Percentiles rank a stretch among this genome's conserved stretches.
Conservation (phyloP, 2,888 invertebrate genomes). For the Volucella inanis region DNA sequence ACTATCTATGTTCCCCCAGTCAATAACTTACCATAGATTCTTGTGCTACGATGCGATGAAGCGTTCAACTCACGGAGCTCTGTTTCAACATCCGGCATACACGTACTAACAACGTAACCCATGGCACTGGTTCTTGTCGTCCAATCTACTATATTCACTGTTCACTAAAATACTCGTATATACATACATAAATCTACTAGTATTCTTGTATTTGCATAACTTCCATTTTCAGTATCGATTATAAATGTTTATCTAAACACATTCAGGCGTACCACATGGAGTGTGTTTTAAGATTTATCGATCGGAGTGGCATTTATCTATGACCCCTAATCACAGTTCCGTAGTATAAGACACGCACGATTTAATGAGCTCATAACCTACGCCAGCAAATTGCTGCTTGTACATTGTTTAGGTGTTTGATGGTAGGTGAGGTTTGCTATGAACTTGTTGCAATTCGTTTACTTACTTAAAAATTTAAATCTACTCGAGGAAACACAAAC, state of each 20-base stretch:
- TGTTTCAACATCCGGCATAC: slow-evolving; percentile 87
- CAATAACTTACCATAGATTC: slow-evolving; percentile 83
- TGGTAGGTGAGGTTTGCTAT: slow-evolving; percentile 14
- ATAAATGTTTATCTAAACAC: slow-evolving; percentile 35
- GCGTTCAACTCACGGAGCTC: slow-evolving; percentile 83
- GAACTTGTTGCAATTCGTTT: slow-evolving; percentile 67
- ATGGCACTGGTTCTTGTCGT: slow-evolving; percentile 81
- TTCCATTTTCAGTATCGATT: slow-evolving; percentile 66
- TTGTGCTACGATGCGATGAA: slow-evolving; percentile 76
- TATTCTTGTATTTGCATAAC: slow-evolving; percentile 34
- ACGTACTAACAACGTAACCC: slow-evolving; percentile 90
- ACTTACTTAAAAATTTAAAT: slow-evolving; percentile 31
- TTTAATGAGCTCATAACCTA: slow-evolving; percentile 60
- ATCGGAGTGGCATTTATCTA: slow-evolving; percentile 49
- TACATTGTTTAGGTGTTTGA: slow-evolving; percentile 3
- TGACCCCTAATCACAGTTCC: slow-evolving; percentile 65
- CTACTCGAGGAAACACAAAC: slow-evolving; percentile 11
- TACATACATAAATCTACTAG: slow-evolving; percentile 8
- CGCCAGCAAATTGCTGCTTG: background rate
- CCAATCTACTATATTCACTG: background rate
- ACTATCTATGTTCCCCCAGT: slow-evolving; percentile 43
- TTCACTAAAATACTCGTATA: slow-evolving; percentile 25
- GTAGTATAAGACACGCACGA: slow-evolving; percentile 52
- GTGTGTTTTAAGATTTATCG: slow-evolving; percentile 54
- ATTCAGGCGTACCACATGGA: slow-evolving; percentile 11